Base-by-base conservation (phyloP, 2,113 vertebrate genomes). In the Meles meles region DNA sequence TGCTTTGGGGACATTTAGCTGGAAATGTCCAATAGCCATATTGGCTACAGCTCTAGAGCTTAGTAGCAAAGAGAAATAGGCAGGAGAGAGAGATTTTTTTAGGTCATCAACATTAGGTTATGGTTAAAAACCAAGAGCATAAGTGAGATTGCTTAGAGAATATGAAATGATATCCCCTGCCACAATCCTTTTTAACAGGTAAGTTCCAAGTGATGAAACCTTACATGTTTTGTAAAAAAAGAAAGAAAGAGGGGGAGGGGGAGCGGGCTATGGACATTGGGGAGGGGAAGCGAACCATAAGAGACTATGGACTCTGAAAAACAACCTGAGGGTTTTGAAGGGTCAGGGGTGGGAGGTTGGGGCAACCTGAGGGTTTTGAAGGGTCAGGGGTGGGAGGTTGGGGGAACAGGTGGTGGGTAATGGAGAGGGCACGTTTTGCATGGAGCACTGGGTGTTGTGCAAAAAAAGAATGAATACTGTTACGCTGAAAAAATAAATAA, bases 201-300 rank as follows among this genome's bases (percentile, higher is more conserved):
- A 80, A 92, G 20, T 89, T 95, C 37, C 69, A 92, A 83, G 55
- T 91, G 47, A 74, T 87, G 25, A 94, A 89, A 94, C 84, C 34
- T 20, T 95, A 87, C 87, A n/a, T 18, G 21, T 67, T 81, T 81
- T 84, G 23, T 83, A 18, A 18, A 49, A 80, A 67, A 82, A 63
- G 23, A 52, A 55, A 52, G 15, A 57, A 20, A 23, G 42, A 72
- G 57, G n/a, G n/a, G n/a, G n/a, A n/a, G n/a, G n/a, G n/a, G n/a
- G n/a, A n/a, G n/a, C n/a, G n/a, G n/a, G n/a, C n/a, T n/a, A n/a
- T n/a, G n/a, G n/a, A n/a, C n/a, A n/a, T n/a, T n/a, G n/a, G n/a
- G n/a, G n/a, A n/a, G n/a, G n/a, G n/a, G n/a, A n/a, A n/a, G n/a
- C n/a, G n/a, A n/a, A n/a, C n/a, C n/a, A n/a, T n/a, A n/a, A n/a